Conservation (phyloP, 2,888 invertebrate species). For the Hipparchia sbordonii region DNA sequence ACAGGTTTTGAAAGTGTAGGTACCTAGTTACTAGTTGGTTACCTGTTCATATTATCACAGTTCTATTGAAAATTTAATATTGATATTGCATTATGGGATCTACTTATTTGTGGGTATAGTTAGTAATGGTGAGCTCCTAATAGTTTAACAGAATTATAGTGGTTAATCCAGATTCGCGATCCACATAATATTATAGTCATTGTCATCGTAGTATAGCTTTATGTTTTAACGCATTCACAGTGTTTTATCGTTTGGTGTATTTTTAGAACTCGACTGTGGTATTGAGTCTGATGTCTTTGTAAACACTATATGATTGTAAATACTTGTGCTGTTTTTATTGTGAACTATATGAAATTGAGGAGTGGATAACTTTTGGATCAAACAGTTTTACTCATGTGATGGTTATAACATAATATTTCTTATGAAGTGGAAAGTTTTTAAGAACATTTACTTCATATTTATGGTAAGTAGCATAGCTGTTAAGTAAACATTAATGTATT, state of each 20-base stretch:
- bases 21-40: constrained; percentile 9
- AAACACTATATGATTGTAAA: constrained; percentile 61
- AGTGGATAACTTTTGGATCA: constrained; percentile 49
- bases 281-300: constrained; percentile 70
- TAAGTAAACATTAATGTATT: not conserved
- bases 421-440: constrained; percentile 56
- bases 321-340: constrained; percentile 47
- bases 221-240: constrained; percentile 72
- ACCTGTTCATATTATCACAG: constrained; percentile 10
- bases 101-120: constrained; percentile 20
- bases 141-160: constrained; percentile 44
- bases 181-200: constrained; percentile 66
- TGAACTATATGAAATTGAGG: constrained; percentile 44
- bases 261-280: constrained; percentile 74
- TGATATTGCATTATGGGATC: constrained; percentile 26
- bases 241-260: constrained; percentile 78
- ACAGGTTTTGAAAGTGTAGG: constrained; percentile 30
- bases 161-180: constrained; percentile 68
- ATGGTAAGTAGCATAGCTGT: constrained; percentile 60
- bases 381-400: constrained; percentile 50
- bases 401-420: constrained; percentile 53
- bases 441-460: constrained; percentile 59
- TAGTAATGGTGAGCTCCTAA: constrained; percentile 18
- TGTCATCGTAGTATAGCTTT: constrained; percentile 72
- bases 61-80: constrained; percentile 29